Percentiles rank a stretch among this genome's conserved stretches.
phyloP scores from a whole-genome alignment of 2,113 vertebrate genomes.

The Anolis sagrei region DNA sequence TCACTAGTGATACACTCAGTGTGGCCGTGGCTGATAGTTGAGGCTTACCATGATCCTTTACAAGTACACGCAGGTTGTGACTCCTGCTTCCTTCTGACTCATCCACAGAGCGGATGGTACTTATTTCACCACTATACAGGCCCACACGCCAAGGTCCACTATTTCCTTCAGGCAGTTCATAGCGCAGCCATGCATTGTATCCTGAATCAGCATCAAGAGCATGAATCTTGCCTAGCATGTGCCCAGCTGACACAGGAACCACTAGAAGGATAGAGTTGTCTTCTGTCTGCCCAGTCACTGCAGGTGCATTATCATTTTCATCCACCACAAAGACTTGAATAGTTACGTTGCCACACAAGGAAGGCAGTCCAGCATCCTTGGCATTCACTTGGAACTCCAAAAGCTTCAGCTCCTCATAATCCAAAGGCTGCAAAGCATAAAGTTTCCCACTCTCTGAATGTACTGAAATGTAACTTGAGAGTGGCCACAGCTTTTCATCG shows the following conservation, averaged over 20 bases:
- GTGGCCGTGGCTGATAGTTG: conserved; percentile 60
- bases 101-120: conserved; percentile 68
- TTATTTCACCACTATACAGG: conserved; percentile 66
- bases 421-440: conserved; percentile 53
- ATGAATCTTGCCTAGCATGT: conserved; percentile 74
- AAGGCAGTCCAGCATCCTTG: conserved; percentile 70
- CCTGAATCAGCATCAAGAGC: conserved; percentile 77
- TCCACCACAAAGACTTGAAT: conserved; percentile 75
- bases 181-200: conserved; percentile 78
- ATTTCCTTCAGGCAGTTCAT: conserved; percentile 64
- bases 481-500: conserved; percentile 51
- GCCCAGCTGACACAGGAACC: conserved; percentile 54
- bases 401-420: conserved; percentile 73
- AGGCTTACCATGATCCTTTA: conserved; percentile 69
- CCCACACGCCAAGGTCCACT: conserved; percentile 62
- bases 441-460: conserved; percentile 54
- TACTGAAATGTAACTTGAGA: conserved; percentile 68
- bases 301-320: conserved; percentile 75
- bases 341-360: conserved; percentile 68
- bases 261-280: conserved; percentile 44
- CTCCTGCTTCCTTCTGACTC: conserved; percentile 68
- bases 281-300: conserved; percentile 26
- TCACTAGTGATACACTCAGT: conserved; percentile 59
- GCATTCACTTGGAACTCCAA: conserved; percentile 78
- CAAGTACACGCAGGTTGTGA: conserved; percentile 66